Evolutionary conservation across 2,113 vertebrate species (phyloP), one percentile per base, ranked within the genome.

Genomic region (Scalopus aquaticus): DNA sequence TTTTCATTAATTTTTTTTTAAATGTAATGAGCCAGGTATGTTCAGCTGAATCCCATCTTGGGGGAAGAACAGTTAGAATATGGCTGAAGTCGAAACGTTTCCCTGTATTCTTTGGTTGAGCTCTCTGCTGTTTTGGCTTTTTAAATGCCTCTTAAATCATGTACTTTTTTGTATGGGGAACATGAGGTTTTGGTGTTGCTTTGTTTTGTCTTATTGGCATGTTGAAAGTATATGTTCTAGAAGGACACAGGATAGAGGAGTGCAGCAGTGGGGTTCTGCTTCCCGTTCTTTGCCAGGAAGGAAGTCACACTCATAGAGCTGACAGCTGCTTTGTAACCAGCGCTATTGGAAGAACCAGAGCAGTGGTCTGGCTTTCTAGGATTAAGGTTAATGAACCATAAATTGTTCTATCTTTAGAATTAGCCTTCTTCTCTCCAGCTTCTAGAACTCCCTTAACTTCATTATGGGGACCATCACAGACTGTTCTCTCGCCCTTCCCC

Each of bases 1-100:
- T 82, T 90, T 85, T 86, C 46, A 20, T 96, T 76, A 32, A 9
- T 89, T 95, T 85, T 89, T 95, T 85, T 81, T 46, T 44, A 51
- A 73, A 62, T 49, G 58, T 42, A 51, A 19, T 28, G 67, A 69
- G 35, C 37, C 9, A 3, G 37, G 5, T 51, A 22, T 79, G 46
- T 79, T 56, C n/a, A 42, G 49, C 37, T 5, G 64, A 78, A 46
- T 83, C 74, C 44, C 30, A 30, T 62, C 22, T n/a, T 39, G 39
- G 19, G 54, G 26, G 37, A 3, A 54, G 22, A 32, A 44, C 37
- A 10, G 69, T 86, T 64, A 74, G 49, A 72, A 60, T 7, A 39
- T 0, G 35, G 60, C 78, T 1, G 0, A 88, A 12, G 22, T 76
- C 46, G 62, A 86, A 44, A 91, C 4, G 62, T 72, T 42, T 85